Percentiles rank a stretch among this genome's conserved stretches.
These are phyloP conservation scores for Aradus depressus DNA, from an alignment of 2,888 invertebrate genomes.

Conservation along the genomic window DNA sequence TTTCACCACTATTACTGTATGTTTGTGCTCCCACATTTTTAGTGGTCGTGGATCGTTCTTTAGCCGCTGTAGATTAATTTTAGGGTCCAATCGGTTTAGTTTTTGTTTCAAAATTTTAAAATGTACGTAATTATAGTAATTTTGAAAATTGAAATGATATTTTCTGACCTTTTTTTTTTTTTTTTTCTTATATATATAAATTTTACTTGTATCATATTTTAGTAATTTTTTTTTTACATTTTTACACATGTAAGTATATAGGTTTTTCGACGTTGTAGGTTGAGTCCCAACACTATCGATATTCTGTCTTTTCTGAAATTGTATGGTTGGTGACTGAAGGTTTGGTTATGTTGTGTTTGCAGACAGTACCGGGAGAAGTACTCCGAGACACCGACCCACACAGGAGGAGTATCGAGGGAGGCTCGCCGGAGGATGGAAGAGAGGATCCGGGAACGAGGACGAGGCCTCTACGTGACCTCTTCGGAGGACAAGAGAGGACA, in stretches of 20 bases:
- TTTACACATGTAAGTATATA: too few relatives aligned
- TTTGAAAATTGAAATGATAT: too few relatives aligned
- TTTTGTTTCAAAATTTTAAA: too few relatives aligned
- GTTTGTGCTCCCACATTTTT: too few relatives aligned
- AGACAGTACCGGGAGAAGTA: conserved; percentile 66
- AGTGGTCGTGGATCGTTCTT: too few relatives aligned
- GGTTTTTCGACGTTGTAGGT: too few relatives aligned
- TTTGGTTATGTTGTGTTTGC: not conserved
- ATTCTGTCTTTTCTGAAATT: not conserved
- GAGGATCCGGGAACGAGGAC: conserved; percentile 44
- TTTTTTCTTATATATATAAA: not conserved
- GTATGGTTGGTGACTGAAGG: not conserved
- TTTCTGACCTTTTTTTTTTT: not conserved
- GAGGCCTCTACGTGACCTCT: conserved; percentile 60
- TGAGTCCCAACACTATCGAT: not conserved
- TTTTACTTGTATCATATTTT: not conserved
- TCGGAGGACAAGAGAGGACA: conserved; percentile 8
- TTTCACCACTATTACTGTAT: too few relatives aligned
- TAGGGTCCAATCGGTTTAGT: too few relatives aligned
- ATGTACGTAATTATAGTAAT: too few relatives aligned
- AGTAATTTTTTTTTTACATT: too few relatives aligned
- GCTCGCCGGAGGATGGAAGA: conserved; percentile 39
- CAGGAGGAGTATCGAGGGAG: conserved; percentile 78
- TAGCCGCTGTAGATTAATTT: too few relatives aligned
- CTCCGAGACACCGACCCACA: conserved; percentile 87